phyloP scores from a whole-genome alignment of 2,888 invertebrate genomes.

The Caenorhabditis uteleia region DNA sequence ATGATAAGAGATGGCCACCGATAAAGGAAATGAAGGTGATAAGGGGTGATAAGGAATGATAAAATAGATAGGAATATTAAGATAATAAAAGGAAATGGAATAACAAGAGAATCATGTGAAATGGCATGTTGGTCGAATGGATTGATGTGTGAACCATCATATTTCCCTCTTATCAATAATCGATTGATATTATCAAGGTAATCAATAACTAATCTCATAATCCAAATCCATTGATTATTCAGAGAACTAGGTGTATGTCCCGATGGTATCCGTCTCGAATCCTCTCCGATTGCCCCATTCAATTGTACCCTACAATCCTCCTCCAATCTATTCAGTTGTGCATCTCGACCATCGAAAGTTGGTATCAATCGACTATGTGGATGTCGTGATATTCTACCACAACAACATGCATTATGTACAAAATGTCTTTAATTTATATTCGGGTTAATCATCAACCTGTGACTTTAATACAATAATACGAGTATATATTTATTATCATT shows the following conservation, averaged over 20 bases:
- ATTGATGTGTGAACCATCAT: constrained; percentile 44
- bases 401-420: constrained; percentile 41
- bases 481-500: too few species aligned
- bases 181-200: constrained; percentile 5
- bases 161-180: constrained; percentile 39
- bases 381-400: constrained; percentile 42
- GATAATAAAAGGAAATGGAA: too few species aligned
- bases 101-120: constrained; percentile 40
- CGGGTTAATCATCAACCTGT: too few species aligned
- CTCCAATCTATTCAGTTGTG: constrained; percentile 52
- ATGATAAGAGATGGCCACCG: constrained; percentile 9
- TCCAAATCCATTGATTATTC: neutral
- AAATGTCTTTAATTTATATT: constrained; percentile 44
- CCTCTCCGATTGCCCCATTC: constrained; percentile 40
- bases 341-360: constrained; percentile 32
- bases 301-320: constrained; percentile 44
- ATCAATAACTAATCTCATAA: neutral
- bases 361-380: constrained; percentile 50
- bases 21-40: constrained; percentile 3
- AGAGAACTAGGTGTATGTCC: neutral
- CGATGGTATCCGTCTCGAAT: constrained; percentile 7
- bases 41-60: neutral
- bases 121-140: constrained; percentile 14
- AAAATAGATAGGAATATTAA: too few species aligned
- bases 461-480: too few species aligned